Evolutionary conservation across 2,797 vertebrate genomes (phyloP).

Genomic region (Eutrigla gurnardus): DNA sequence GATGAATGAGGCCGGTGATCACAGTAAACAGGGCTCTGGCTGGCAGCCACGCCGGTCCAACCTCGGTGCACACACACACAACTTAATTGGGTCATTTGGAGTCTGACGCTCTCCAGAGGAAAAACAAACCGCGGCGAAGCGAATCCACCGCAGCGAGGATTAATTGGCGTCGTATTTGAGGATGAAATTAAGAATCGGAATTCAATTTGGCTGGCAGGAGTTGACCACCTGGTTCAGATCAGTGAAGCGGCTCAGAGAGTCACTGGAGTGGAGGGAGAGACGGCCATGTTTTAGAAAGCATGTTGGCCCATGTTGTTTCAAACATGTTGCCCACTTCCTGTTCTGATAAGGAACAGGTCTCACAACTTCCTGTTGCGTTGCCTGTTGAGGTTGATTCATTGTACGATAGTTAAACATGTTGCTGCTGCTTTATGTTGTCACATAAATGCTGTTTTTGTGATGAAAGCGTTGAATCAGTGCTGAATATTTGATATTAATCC

Average conservation of each 20-base stretch:
- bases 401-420: background rate
- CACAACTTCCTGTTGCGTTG: background rate
- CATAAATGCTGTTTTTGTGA: background rate
- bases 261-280: background rate
- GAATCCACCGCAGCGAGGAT: background rate
- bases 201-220: background rate
- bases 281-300: conserved; percentile 1
- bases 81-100: background rate
- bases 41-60: too few relatives aligned
- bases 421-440: background rate
- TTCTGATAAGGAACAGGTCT: conserved; percentile 27
- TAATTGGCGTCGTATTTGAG: conserved; percentile 2
- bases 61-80: too few relatives aligned
- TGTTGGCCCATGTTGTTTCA: conserved; percentile 24
- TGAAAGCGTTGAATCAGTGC: background rate
- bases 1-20: background rate
- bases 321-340: conserved; percentile 44
- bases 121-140: background rate
- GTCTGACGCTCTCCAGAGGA: background rate
- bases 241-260: background rate
- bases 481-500: background rate
- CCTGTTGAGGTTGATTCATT: background rate
- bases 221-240: background rate
- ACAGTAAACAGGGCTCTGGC: background rate
- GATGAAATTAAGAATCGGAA: conserved; percentile 12